Evolutionary conservation across 2,113 vertebrate species (phyloP).

Genomic region (Lagopus muta): DNA sequence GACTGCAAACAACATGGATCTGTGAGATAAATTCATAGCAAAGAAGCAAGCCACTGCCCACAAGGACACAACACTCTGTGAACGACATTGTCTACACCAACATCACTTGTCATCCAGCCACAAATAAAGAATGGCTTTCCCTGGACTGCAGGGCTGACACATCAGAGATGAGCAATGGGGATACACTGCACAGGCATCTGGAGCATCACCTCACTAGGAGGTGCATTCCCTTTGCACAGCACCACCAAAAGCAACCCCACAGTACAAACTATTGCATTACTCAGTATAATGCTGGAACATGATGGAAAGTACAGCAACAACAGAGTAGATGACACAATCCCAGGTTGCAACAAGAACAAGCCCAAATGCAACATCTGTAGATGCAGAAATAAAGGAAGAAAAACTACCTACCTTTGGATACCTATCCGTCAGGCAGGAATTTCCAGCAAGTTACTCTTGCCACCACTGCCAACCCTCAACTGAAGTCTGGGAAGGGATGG

Average conservation of each 20-base stretch:
- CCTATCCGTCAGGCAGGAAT: no score
- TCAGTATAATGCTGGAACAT: not conserved
- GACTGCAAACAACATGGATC: not conserved
- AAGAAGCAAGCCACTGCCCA: not conserved
- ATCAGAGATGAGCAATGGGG: not conserved
- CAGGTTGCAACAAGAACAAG: no score
- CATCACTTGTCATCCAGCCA: not conserved
- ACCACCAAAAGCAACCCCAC: accelerated
- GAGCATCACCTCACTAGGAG: not conserved
- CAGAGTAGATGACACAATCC: no score
- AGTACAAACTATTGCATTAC: not conserved
- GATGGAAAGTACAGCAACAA: no score
- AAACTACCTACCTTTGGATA: no score
- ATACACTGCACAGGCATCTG: not conserved
- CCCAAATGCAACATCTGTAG: no score
- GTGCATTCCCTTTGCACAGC: not conserved
- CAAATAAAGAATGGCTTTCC: accelerated
- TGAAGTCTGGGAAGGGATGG: no score
- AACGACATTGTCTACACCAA: not conserved
- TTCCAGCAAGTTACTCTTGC: no score
- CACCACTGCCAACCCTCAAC: no score
- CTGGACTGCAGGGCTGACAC: accelerated
- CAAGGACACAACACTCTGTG: not conserved
- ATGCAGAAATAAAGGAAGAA: no score
- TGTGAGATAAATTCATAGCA: not conserved